Base-by-base conservation (phyloP, 2,888 invertebrate species). In the Drosophila differens region DNA sequence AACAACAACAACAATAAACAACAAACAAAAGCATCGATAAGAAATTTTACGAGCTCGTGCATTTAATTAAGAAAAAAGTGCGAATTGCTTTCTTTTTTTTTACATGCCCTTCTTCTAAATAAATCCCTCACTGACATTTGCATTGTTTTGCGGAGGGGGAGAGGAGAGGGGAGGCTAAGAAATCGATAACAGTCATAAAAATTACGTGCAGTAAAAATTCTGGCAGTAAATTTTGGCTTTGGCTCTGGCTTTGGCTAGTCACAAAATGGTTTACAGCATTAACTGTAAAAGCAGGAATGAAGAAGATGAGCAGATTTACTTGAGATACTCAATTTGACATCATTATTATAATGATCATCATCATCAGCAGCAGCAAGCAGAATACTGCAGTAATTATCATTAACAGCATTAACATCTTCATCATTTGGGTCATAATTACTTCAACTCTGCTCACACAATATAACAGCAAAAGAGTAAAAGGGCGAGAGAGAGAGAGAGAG, bases 171-270 rank as follows among this genome's bases (percentile, higher is more conserved):
- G 2, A 16, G 47, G 25, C 47, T 33, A 60, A 65, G 70, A 75
- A 81, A 85, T 89, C 85, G 87, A 85, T 86, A 84, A 62, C 65
- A 76, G 74, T 76, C 82, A 77, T 79, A 74, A 81, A 85, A 85
- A 65, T 79, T 47, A 84, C 74, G 68, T 75, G 82, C 73, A 84
- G 78, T 81, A 70, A 66, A 86, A 75, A 69, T 76, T 74, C 74
- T 68, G 64, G 37, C 54, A 64, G 47, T 75, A 64, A 70, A 54
- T 62, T 55, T 66, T 41, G 53, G 51, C 67, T 66, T 57, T 39
- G 37, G 39, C 25, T 35, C 55, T 52, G 47, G 16, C 28, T 41
- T 33, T 33, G 9, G 52, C 52, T 55, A 66, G 67, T 72, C 52
- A 57, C 52, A 57, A 70, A 61, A 65, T 52, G 44, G 59, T 74